Base-by-base conservation (phyloP, 2,797 vertebrate species). In the Halcyon badia region DNA sequence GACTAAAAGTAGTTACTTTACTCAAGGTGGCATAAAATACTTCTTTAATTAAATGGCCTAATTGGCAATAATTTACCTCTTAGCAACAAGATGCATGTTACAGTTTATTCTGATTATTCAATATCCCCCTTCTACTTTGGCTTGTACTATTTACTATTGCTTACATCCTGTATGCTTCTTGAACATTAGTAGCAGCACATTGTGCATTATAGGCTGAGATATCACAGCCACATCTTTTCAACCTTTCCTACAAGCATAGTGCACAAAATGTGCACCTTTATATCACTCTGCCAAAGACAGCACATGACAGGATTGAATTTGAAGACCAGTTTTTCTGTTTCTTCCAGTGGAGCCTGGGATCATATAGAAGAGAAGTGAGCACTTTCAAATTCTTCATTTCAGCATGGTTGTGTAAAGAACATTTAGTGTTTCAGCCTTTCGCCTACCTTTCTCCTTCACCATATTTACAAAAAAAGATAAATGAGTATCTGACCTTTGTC, bases 331-430 rank as follows among this genome's bases (percentile, higher is more conserved):
- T n/a, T 57, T 57, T 56, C 70, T 54, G 13, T 10, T 31, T 71
- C 69, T 84, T 70, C 73, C 57, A 68, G 0, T 14, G 35, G 39
- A 72, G 17, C 52, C 65, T 0, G 0, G 17, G 52, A 51, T 86
- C 30, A n/a, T 68, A 26, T 13, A 60, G 65, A 35, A 88, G 25
- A 88, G 44, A 66, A 94, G 19, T 44, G 31, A 39, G 35, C 46
- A 8, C 33, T 44, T 26, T 75, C 8, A 39, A 42, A 79, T 66
- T 46, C 44, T 75, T 83, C 11, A n/a, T 87, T 93, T 89, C 31
- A 68, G 52, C 16, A 68, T 49, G 30, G 51, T 11, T 51, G 8
- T 65, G 4, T 82, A 68, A 70, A 84, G 52, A 78, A 11, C 8
- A 18, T 18, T 17, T 52, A 52, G 30, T 49, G 21, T 75, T 95